Conservation (phyloP, 2,888 invertebrate species). For the Euzophera pinguis region DNA sequence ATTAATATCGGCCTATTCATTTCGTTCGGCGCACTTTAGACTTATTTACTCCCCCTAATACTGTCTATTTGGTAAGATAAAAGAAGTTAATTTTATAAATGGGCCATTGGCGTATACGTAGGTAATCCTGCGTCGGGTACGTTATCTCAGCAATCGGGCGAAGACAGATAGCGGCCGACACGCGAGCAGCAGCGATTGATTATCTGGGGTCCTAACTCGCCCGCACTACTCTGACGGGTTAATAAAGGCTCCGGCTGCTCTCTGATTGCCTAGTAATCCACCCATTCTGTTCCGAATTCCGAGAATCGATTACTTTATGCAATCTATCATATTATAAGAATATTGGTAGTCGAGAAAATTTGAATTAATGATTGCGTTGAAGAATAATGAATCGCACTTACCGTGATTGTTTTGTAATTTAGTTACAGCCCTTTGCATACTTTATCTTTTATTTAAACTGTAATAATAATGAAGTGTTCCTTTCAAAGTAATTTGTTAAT, state of each 20-base stretch:
- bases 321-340: conserved; percentile 47
- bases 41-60: conserved; percentile 67
- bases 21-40: conserved; percentile 50
- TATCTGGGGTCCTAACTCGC: too few relatives aligned
- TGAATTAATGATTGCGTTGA: conserved; percentile 24
- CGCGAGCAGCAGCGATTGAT: conserved; percentile 77
- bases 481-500: too few relatives aligned
- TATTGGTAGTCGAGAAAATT: conserved; percentile 23
- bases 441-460: too few relatives aligned
- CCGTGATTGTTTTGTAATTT: background rate
- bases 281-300: conserved; percentile 58
- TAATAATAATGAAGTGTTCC: too few relatives aligned
- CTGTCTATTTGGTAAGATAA: conserved; percentile 67
- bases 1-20: conserved; percentile 53
- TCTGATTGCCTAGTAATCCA: conserved; percentile 72
- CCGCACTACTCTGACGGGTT: conserved; percentile 74
- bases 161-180: conserved; percentile 78
- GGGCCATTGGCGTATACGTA: conserved; percentile 68
- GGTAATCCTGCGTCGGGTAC: conserved; percentile 68
- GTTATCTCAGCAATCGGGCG: conserved; percentile 73
- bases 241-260: conserved; percentile 68
- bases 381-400: background rate
- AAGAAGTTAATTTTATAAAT: conserved; percentile 77
- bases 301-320: conserved; percentile 56
- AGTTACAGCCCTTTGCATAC: background rate